Base-by-base conservation (phyloP, 37 sponge, comb jelly and placozoan species). In the Cladorhizidae sp. region DNA sequence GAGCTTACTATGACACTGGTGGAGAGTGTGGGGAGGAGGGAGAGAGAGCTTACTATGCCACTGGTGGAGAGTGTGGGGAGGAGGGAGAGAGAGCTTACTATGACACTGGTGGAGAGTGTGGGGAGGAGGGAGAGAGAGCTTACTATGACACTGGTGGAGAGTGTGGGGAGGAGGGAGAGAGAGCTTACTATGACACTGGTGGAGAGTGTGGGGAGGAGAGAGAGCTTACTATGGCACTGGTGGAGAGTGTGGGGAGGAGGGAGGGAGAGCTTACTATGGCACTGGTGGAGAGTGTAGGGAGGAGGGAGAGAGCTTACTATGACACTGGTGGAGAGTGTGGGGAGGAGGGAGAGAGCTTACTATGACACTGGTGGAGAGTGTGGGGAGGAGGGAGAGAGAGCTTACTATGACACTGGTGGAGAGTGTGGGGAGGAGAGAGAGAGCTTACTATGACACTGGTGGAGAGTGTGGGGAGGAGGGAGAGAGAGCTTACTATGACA, bases 61-160 rank as follows among this genome's bases (percentile, higher is more conserved):
- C 91, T 97, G 23, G 92, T 84, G 28, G 92, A 88, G 20, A 97
- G 88, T 18, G 94, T 80, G 17, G 94, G 83, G 83, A 86, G 91
- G 58, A 94, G n/a, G n/a, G n/a, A n/a, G n/a, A 5, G 49, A 9
- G 49, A 26, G 32, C 67, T 14, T 37, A 88, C 95, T 80, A 88
- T 89, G 39, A 71, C 86, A 82, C 91, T 97, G 23, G 92, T 84
- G 28, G 92, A 88, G 20, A 97, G 88, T 18, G 94, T 80, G 17
- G 94, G 83, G 83, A 86, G 91, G 58, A 94, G n/a, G n/a, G n/a
- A n/a, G n/a, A 5, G 49, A 9, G 49, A 26, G 32, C 67, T 14
- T 37, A 88, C 95, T 80, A 88, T 89, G 39, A 71, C 86, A 82
- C 91, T 97, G 23, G 92, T 84, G 28, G 92, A 88, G 20, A 97